Conservation (phyloP, 2,888 invertebrate species). For the Blomia tropicalis region DNA sequence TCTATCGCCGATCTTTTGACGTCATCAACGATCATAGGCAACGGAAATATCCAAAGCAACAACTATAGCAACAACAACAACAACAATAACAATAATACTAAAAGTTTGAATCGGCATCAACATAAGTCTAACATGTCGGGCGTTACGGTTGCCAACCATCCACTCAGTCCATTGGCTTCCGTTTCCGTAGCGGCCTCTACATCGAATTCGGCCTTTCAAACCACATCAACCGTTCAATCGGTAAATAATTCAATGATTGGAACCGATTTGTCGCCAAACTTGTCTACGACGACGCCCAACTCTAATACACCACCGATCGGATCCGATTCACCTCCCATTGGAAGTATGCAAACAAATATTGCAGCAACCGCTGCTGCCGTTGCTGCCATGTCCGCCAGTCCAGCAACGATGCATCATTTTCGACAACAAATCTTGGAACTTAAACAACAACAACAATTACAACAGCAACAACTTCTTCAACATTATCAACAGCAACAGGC, state of each 20-base stretch:
- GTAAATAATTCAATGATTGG: background rate
- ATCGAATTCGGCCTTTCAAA: background rate
- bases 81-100: too few relatives aligned
- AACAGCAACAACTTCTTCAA: slow-evolving; percentile 74
- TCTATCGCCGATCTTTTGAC: slow-evolving; percentile 2
- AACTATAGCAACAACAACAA: too few relatives aligned
- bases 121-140: background rate
- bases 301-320: background rate
- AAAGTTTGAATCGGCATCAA: background rate
- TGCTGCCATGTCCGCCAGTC: background rate
- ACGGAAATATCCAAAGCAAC: background rate
- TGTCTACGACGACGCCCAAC: background rate
- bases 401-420: slow-evolving; percentile 26
- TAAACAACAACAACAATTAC: slow-evolving; percentile 80
- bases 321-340: background rate
- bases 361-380: background rate
- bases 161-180: background rate
- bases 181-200: background rate
- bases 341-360: background rate
- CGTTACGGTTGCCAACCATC: background rate
- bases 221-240: background rate
- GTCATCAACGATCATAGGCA: background rate
- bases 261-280: background rate
- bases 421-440: slow-evolving; percentile 45
- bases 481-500: slow-evolving; percentile 81